Evolutionary conservation across 2,797 vertebrate species (phyloP), one percentile per base, ranked within the genome.

Genomic region (Etheostoma nigrum): DNA sequence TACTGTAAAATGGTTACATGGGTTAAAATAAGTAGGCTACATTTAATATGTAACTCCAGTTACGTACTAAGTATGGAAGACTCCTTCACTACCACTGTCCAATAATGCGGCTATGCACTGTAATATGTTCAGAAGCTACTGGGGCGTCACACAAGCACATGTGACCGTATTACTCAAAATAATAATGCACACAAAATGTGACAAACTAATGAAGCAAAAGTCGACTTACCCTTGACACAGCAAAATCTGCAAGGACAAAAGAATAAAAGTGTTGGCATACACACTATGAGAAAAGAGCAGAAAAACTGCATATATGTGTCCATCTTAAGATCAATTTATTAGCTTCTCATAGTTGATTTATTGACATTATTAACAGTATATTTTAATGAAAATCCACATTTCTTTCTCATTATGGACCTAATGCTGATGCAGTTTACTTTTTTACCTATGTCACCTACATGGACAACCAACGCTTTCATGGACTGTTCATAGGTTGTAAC

Each of bases 171-270:
- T 68, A 6, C 70, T 58, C 19, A 63, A 77, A 77, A 60, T 44
- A 77, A 60, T 44, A n/a, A 67, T 1, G 16, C 18, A 58, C 4
- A 67, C 33, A 8, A 65, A 74, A 74, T 27, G 67, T 79, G 36
- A 40, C 36, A 40, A 10, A 40, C 36, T 11, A 71, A 71, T 65
- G 71, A 71, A 81, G 80, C 53, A 84, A 90, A 86, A 89, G 85
- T 90, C 21, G 55, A 95, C 96, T 97, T 92, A 97, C 97, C 94
- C 96, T 95, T 59, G 96, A 94, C 88, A 96, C 94, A 86, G 96
- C 95, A 92, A 97, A 97, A 96, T 97, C 97, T 97, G 92, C 83
- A 93, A 92, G 82, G 84, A 93, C 87, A 89, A 88, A 88, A 91
- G 81, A 88, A 92, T 19, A 86, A 62, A 81, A 71, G 55, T 57